These are phyloP conservation scores for Aquatica leii DNA, from an alignment of 2,888 invertebrate genomes.

Conservation along the genomic window DNA sequence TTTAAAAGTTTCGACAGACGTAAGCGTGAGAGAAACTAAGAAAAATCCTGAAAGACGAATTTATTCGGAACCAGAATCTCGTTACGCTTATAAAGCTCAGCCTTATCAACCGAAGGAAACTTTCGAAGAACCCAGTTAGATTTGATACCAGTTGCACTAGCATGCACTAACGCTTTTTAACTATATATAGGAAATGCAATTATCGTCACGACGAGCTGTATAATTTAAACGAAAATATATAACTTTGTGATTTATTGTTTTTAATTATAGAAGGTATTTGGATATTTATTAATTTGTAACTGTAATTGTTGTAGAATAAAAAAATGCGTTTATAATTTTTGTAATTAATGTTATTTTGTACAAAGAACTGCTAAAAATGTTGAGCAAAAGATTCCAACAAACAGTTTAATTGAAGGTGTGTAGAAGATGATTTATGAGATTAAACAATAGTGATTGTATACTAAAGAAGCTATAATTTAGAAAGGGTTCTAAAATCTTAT, in stretches of 20 bases:
- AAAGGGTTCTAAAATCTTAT: conserved; percentile 31
- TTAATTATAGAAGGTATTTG: neutral
- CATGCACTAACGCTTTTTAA: neutral
- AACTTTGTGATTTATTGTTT: too few species aligned
- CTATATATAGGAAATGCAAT: too few species aligned
- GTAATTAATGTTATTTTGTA: conserved; percentile 4
- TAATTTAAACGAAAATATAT: too few species aligned
- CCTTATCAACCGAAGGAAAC: conserved; percentile 39
- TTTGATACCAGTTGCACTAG: neutral
- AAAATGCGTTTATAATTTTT: neutral
- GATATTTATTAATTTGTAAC: neutral
- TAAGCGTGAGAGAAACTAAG: conserved; percentile 56
- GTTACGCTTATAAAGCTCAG: conserved; percentile 49
- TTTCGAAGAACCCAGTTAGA: conserved; percentile 23
- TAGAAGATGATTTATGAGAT: conserved; percentile 41
- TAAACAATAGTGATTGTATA: conserved; percentile 42
- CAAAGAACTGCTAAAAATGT: conserved; percentile 4
- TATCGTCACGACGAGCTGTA: too few species aligned
- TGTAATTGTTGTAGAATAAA: neutral
- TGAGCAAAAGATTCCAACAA: conserved; percentile 4
- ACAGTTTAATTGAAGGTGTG: conserved; percentile 37
- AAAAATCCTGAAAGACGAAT: conserved; percentile 58
- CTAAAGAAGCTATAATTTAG: conserved; percentile 37
- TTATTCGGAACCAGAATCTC: conserved; percentile 55
- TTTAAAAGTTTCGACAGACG: conserved; percentile 56